A percentile compares a stretch with the other conserved stretches of the same genome.
These are phyloP conservation scores for Microtus obscurus DNA, from an alignment of 2,797 vertebrate species.

Conservation along the genomic window DNA sequence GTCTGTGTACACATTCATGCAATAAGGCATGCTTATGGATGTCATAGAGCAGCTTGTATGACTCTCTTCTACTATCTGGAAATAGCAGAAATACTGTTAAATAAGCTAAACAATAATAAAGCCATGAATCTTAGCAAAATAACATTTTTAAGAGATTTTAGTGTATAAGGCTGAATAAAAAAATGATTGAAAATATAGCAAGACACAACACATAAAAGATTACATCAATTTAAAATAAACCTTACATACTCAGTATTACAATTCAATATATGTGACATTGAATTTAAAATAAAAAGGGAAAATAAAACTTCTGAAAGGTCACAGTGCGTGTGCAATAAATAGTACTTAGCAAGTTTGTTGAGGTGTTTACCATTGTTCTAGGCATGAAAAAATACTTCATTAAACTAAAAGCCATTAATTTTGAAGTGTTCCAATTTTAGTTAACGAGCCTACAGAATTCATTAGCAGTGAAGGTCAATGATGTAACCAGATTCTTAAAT, in stretches of 20 bases:
- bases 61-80: not conserved
- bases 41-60: not conserved
- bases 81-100: conserved; percentile 2
- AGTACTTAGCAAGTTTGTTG: conserved; percentile 2
- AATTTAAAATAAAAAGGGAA: not conserved
- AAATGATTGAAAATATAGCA: not conserved
- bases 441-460: conserved; percentile 61
- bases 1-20: not conserved
- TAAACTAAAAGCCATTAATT: conserved; percentile 74
- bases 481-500: conserved; percentile 41
- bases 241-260: not conserved
- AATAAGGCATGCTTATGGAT: not conserved
- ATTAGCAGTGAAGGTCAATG: conserved; percentile 57
- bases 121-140: not conserved
- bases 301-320: not conserved
- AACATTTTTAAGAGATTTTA: conserved; percentile 25
- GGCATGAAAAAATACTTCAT: conserved; percentile 66
- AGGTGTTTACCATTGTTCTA: conserved; percentile 55
- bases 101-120: conserved; percentile 43
- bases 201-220: not conserved
- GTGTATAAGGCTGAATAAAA: not conserved
- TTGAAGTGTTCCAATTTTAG: conserved; percentile 63
- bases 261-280: not conserved
- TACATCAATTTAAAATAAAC: not conserved
- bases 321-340: not conserved